A percentile compares a stretch with the other conserved stretches of the same genome.
Conservation (phyloP, 1,140 invertebrate genomes). For the Bombus vancouverensis region DNA sequence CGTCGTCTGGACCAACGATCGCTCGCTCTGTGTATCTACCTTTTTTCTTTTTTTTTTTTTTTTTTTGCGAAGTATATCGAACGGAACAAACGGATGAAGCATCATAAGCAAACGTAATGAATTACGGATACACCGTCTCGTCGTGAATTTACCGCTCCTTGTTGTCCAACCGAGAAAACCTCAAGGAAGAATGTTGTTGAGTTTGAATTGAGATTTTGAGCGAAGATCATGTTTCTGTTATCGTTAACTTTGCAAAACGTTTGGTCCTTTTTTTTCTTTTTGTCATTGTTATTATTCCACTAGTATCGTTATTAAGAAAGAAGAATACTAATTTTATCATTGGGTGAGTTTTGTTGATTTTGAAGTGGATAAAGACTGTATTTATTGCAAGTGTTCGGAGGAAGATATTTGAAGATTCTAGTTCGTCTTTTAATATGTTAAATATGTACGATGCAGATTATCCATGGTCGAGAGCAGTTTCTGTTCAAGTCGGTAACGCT, state of each 20-base stretch:
- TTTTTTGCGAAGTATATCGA: not conserved
- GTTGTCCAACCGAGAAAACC: slow-evolving; percentile 3
- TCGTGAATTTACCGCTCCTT: slow-evolving; percentile 24
- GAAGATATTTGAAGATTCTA: not conserved
- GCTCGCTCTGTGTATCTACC: not conserved
- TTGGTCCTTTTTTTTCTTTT: not conserved
- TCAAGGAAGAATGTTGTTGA: not conserved
- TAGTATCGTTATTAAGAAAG: not conserved
- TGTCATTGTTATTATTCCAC: not conserved
- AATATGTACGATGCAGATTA: not conserved
- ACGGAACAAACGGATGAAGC: not conserved
- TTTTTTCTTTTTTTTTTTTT: not conserved
- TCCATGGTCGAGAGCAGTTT: not conserved
- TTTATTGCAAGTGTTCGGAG: not conserved
- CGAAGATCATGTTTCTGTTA: not conserved
- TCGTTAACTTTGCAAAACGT: not conserved
- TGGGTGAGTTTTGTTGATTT: not conserved
- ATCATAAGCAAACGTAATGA: not conserved
- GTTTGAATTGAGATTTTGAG: not conserved
- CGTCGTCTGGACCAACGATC: slow-evolving; percentile 16
- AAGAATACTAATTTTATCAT: not conserved
- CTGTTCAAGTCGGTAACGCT: not conserved
- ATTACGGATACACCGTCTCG: not conserved
- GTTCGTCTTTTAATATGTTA: too few species aligned
- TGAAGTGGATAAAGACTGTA: too few species aligned